Evolutionary conservation across 2,113 vertebrate genomes (phyloP).

Genomic region (Leptobrachium leishanense): DNA sequence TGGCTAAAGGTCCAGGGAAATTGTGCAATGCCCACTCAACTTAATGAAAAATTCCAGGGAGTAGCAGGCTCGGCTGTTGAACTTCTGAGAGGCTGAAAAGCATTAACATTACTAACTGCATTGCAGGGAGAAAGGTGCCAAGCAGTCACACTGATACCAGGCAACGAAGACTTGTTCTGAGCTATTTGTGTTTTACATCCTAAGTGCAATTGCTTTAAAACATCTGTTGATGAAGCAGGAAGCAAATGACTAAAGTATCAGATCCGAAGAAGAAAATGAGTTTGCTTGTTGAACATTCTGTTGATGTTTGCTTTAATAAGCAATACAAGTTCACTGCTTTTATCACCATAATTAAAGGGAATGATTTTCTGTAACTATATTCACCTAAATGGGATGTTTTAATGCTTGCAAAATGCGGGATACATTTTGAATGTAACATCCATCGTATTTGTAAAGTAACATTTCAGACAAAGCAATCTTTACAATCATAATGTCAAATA

Average conservation of each 20-base stretch:
- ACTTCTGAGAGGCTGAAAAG: neutral
- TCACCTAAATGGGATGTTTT: constrained; percentile 28
- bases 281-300: constrained; percentile 37
- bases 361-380: constrained; percentile 43
- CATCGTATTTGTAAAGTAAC: neutral
- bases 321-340: constrained; percentile 40
- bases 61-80: neutral
- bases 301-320: constrained; percentile 45
- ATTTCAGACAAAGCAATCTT: neutral
- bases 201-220: constrained; percentile 46
- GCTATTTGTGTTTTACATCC: constrained; percentile 38
- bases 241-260: constrained; percentile 32
- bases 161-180: constrained; percentile 16
- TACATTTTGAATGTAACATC: constrained; percentile 1
- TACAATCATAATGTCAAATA: no score
- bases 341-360: constrained; percentile 47
- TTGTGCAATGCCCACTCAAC: neutral
- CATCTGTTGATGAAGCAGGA: constrained; percentile 46
- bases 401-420: neutral
- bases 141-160: constrained; percentile 14
- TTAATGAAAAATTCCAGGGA: neutral
- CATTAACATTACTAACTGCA: constrained; percentile 29
- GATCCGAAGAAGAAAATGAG: constrained; percentile 39
- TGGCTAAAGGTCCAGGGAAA: neutral
- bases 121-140: constrained; percentile 38